Percentiles rank a stretch among this genome's conserved stretches.
Evolutionary conservation across 2,113 vertebrate genomes (phyloP).

Genomic region (Salvelinus fontinalis): DNA sequence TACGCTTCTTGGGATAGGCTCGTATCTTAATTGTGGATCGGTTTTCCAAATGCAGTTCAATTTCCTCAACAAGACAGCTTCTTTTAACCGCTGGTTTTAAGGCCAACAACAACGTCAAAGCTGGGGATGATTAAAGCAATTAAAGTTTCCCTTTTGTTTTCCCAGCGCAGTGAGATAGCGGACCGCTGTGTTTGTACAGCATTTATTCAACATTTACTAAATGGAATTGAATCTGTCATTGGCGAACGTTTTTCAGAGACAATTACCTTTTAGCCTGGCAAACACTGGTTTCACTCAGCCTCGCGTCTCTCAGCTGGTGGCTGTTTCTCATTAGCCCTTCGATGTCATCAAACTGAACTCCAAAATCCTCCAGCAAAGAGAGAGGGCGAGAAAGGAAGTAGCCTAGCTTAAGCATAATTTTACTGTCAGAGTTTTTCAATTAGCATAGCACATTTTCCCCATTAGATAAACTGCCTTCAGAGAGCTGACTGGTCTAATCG

Average conservation of each 20-base stretch:
- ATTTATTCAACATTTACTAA: conserved; percentile 94
- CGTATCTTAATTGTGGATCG: conserved; percentile 82
- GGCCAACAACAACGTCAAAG: conserved; percentile 89
- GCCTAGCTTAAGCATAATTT: conserved; percentile 68
- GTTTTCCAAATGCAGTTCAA: conserved; percentile 80
- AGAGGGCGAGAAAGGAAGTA: conserved; percentile 15
- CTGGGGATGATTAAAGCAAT: conserved; percentile 96
- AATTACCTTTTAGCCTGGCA: conserved; percentile 91
- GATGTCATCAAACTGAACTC: conserved; percentile 72
- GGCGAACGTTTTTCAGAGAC: conserved; percentile 81
- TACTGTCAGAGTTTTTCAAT: conserved; percentile 74
- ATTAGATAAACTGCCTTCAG: conserved; percentile 79
- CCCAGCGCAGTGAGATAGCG: conserved; percentile 79
- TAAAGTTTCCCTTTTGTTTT: conserved; percentile 98
- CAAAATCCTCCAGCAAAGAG: conserved; percentile 55
- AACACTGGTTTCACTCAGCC: conserved; percentile 71
- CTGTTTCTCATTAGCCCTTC: conserved; percentile 66
- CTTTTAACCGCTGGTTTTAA: conserved; percentile 91
- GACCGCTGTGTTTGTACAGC: conserved; percentile 84
- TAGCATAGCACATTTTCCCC: conserved; percentile 76
- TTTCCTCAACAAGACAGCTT: conserved; percentile 84
- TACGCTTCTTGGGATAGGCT: conserved; percentile 60
- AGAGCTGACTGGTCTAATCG: conserved; percentile 74
- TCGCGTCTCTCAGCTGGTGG: conserved; percentile 67
- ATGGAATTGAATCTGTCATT: conserved; percentile 98